Base-by-base conservation (phyloP, 1,140 invertebrate species). In the Drosophila pseudoobscura region DNA sequence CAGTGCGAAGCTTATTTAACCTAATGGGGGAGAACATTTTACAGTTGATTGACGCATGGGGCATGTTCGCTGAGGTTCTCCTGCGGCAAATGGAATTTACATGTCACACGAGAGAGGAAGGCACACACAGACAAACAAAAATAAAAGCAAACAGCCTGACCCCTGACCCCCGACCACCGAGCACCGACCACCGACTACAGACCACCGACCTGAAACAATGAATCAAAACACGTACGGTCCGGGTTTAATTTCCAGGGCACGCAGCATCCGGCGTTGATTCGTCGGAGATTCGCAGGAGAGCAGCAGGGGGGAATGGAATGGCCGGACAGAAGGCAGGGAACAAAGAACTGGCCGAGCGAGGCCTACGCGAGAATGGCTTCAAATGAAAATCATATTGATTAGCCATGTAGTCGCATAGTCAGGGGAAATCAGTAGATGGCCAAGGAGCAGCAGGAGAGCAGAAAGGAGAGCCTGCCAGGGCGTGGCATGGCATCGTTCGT, bases 201-300 rank as follows among this genome's bases (percentile, higher is more conserved):
- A 11, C 35, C 35, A 39, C 69, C 72, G 61, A 68, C 49, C 56
- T 35, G 22, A 45, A 70, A 35, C 47, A 75, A 55, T 58, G 56
- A 75, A 74, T 78, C 31, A 65, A 58, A 63, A 65, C 82, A 80
- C 70, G 65, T 87, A 78, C 73, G 51, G 26, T 31, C 35, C 35
- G 26, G 58, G 62, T 73, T 85, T 84, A 77, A 85, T 84, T 84
- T 84, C 58, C 72, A 62, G 58, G 82, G 82, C 78, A 85, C 82
- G 77, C 80, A 87, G 74, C 61, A 87, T 85, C 82, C 82, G 82
- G 74, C 85, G 82, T 80, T 87, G 83, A 85, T 85, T 87, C 71
- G 69, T 55, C 47, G 59, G 68, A 41, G 54, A 70, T 59, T 64
- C 53, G n/a, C 17, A 46, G 26, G 45, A 44, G 29, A 24, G 51